Conservation (phyloP, 2,888 invertebrate species). For the Gymnosoma rotundatum region DNA sequence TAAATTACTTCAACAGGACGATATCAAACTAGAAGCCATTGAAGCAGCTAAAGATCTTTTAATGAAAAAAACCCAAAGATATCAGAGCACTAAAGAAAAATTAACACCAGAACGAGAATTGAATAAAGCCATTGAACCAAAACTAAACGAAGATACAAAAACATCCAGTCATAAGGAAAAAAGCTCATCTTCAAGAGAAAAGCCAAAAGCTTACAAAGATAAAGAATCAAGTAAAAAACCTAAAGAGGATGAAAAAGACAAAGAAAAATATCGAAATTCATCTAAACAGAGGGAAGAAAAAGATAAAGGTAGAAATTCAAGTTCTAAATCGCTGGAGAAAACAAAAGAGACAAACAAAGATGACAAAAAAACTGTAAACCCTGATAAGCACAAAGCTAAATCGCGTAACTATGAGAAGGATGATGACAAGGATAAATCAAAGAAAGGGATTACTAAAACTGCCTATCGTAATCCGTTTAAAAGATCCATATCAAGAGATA, state of each 20-base stretch:
- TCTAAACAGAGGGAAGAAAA: conserved; percentile 33
- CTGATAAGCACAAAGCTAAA: conserved; percentile 19
- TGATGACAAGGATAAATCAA: conserved; percentile 37
- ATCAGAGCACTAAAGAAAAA: conserved; percentile 57
- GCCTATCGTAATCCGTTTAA: conserved; percentile 70
- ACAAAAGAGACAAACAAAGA: conserved; percentile 18
- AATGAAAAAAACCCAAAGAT: conserved; percentile 66
- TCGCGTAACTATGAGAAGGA: conserved; percentile 9
- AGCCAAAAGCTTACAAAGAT: conserved; percentile 47
- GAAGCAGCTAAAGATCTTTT: conserved; percentile 73
- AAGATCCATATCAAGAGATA: conserved; percentile 68
- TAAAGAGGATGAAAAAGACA: conserved; percentile 23
- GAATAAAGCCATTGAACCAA: conserved; percentile 3
- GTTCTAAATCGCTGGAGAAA: conserved; percentile 36
- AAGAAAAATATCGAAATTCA: conserved; percentile 16
- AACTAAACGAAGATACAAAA: conserved; percentile 8
- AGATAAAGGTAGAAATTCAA: conserved; percentile 23
- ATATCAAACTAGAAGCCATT: conserved; percentile 75
- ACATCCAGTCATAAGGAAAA: neutral
- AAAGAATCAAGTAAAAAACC: conserved; percentile 28
- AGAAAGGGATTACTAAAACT: conserved; percentile 10
- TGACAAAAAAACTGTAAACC: conserved; percentile 16
- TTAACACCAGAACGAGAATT: conserved; percentile 23
- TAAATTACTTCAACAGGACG: conserved; percentile 77
- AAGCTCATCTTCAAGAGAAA: conserved; percentile 16